phyloP scores from a whole-genome alignment of 1,140 invertebrate genomes.

The Trichogramma pretiosum region DNA sequence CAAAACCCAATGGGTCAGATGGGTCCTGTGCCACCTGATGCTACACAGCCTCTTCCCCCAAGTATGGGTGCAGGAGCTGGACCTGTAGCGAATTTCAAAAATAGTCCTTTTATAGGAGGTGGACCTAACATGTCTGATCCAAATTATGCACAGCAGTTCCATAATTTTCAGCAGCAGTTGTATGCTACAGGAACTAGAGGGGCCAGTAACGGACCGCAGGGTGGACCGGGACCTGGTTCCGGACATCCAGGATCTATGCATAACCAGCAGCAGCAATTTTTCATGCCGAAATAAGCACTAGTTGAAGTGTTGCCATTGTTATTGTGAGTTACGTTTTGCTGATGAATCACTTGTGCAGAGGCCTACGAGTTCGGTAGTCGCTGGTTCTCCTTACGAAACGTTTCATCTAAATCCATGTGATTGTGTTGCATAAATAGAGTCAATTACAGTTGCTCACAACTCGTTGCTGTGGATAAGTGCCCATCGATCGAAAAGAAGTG shows the following conservation, averaged over 20 bases:
- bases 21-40: conserved; percentile 44
- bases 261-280: conserved; percentile 47
- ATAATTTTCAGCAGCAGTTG: conserved; percentile 89
- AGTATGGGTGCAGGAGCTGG: conserved; percentile 59
- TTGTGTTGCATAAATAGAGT: too few relatives aligned
- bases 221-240: conserved; percentile 43
- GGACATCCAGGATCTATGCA: conserved; percentile 37
- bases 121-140: conserved; percentile 78
- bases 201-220: too few relatives aligned
- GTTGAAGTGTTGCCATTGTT: too few relatives aligned
- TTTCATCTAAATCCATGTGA: too few relatives aligned
- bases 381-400: too few relatives aligned
- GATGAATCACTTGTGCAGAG: too few relatives aligned
- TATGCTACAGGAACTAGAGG: conserved; percentile 82
- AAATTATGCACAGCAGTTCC: conserved; percentile 88
- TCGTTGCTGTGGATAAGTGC: too few relatives aligned
- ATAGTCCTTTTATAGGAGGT: conserved; percentile 70
- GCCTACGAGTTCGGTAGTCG: too few relatives aligned
- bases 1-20: conserved; percentile 48
- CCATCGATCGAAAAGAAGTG: too few relatives aligned
- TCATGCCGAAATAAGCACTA: conserved; percentile 46
- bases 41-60: conserved; percentile 65
- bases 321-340: too few relatives aligned
- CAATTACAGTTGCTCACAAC: too few relatives aligned
- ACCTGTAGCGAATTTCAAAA: conserved; percentile 62